Evolutionary conservation across 2,113 vertebrate species (phyloP).

Genomic region (Sciurus niger): DNA sequence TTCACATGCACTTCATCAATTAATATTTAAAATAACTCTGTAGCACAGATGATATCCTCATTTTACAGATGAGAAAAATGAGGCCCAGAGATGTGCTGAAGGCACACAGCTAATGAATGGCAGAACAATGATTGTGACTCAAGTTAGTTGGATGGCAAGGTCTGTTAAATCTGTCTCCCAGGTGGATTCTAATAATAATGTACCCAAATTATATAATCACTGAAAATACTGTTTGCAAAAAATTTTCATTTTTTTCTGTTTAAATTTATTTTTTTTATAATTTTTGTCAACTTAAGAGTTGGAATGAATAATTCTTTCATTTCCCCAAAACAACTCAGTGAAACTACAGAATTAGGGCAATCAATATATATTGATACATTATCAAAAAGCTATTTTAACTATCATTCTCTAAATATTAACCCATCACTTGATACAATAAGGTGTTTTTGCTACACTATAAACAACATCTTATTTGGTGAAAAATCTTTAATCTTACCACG

Average conservation of each 20-base stretch:
- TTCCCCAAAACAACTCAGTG: not conserved
- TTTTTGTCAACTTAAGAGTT: constrained; percentile 13
- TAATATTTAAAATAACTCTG: not conserved
- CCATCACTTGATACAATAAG: not conserved
- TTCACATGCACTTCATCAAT: not conserved
- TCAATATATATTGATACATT: not conserved
- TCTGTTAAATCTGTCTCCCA: not conserved
- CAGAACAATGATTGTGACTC: not conserved
- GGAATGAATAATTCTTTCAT: not conserved
- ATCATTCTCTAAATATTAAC: not conserved
- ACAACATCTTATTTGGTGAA: not conserved
- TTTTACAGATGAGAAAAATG: not conserved
- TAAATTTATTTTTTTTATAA: not conserved
- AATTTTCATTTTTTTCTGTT: not conserved
- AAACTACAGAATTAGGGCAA: not conserved
- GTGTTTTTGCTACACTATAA: not conserved
- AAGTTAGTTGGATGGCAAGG: not conserved
- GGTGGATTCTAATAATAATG: not conserved
- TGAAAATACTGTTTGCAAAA: constrained; percentile 17
- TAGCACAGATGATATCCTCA: not conserved
- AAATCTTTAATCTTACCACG: not conserved
- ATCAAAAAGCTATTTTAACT: not conserved
- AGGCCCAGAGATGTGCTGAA: not conserved
- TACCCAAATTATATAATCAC: not conserved
- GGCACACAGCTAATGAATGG: not conserved